These are phyloP conservation scores for Chlorodrepanis virens DNA, from an alignment of 2,113 vertebrate species.

Conservation along the genomic window DNA sequence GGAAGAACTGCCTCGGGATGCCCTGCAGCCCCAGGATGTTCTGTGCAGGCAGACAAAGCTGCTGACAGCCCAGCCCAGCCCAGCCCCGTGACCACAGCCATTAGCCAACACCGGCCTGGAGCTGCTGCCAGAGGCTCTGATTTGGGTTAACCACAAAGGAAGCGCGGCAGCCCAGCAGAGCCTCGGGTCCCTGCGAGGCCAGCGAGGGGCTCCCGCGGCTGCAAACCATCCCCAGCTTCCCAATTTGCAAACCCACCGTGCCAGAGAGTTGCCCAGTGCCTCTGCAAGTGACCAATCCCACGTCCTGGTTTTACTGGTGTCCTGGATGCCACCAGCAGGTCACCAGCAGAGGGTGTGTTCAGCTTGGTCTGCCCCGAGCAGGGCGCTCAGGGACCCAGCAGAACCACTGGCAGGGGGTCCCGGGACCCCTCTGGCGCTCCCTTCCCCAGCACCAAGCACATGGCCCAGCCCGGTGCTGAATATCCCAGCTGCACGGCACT, in stretches of 20 bases:
- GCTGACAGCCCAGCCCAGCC: neutral
- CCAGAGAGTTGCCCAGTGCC: neutral
- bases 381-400: neutral
- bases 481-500: rapidly evolving
- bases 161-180: neutral
- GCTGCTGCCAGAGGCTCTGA: neutral
- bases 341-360: neutral
- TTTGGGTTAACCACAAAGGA: constrained; percentile 65
- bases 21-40: constrained; percentile 87
- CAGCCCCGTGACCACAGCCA: neutral
- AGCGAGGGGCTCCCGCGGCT: rapidly evolving
- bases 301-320: neutral
- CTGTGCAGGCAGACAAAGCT: constrained; percentile 60
- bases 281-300: neutral
- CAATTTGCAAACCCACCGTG: neutral
- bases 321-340: neutral
- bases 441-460: neutral
- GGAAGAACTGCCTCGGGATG: constrained; percentile 85
- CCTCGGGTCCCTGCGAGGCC: neutral
- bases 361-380: neutral
- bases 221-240: neutral
- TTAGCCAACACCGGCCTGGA: neutral
- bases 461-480: rapidly evolving
- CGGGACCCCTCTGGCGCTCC: neutral
- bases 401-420: neutral